Conservation (phyloP, 1,140 invertebrate species). For the Anastatus disparis region DNA sequence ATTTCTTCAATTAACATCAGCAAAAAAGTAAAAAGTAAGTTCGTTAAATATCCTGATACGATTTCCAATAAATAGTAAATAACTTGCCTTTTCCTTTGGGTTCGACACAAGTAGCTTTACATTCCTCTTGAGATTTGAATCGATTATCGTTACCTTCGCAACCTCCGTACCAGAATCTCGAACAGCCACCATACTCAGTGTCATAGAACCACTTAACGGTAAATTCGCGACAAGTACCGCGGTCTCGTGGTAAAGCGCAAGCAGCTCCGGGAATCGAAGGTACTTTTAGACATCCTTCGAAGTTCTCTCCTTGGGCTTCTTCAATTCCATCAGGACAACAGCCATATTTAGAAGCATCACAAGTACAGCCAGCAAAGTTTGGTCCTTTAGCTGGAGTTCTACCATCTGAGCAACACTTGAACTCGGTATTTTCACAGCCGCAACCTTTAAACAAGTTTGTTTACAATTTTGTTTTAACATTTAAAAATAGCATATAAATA, state of each 20-base stretch:
- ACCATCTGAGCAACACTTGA: slow-evolving; percentile 89
- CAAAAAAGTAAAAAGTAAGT: not conserved
- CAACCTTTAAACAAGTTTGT: slow-evolving; percentile 74
- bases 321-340: slow-evolving; percentile 87
- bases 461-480: too few relatives aligned
- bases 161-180: slow-evolving; percentile 94
- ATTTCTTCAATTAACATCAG: not conserved
- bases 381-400: slow-evolving; percentile 79
- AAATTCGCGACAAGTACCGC: slow-evolving; percentile 84
- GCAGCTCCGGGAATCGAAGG: slow-evolving; percentile 76
- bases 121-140: slow-evolving; percentile 87
- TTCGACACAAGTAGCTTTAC: slow-evolving; percentile 85
- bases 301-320: slow-evolving; percentile 83
- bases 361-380: slow-evolving; percentile 79
- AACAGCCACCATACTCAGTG: slow-evolving; percentile 87
- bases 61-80: not conserved
- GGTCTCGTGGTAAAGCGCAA: slow-evolving; percentile 79
- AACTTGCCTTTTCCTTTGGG: slow-evolving; percentile 80
- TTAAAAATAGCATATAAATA: too few relatives aligned
- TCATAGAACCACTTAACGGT: slow-evolving; percentile 92
- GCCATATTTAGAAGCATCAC: slow-evolving; percentile 81
- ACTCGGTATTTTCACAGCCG: slow-evolving; percentile 81
- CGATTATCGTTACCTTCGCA: slow-evolving; percentile 92
- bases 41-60: too few relatives aligned
- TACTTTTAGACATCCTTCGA: slow-evolving; percentile 81